Evolutionary conservation across 2,888 invertebrate genomes (phyloP).

Genomic region (Microctonus hyperodae): DNA sequence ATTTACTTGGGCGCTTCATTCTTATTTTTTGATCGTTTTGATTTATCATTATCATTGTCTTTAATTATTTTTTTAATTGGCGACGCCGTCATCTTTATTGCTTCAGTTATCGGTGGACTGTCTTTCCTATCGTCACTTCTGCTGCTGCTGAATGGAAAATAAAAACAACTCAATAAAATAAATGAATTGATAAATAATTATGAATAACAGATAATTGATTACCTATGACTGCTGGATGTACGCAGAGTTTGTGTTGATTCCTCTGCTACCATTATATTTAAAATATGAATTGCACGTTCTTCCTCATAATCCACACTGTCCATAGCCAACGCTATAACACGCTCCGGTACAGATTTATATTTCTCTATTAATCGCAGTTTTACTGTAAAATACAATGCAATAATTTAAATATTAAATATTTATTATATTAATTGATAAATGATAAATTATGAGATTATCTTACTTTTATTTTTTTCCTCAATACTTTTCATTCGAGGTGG

Average conservation of each 20-base stretch:
- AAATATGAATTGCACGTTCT: slow-evolving; percentile 79
- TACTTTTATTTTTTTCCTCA: slow-evolving; percentile 71
- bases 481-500: slow-evolving; percentile 72
- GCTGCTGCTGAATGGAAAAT: slow-evolving; percentile 44
- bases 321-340: slow-evolving; percentile 83
- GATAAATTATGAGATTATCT: not conserved
- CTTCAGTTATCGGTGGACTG: slow-evolving; percentile 58
- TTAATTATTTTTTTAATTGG: slow-evolving; percentile 56
- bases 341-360: slow-evolving; percentile 79
- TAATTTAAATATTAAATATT: not conserved
- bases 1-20: slow-evolving; percentile 62
- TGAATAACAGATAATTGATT: slow-evolving; percentile 13
- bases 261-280: slow-evolving; percentile 76
- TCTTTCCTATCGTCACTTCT: slow-evolving; percentile 58
- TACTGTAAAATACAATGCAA: slow-evolving; percentile 66
- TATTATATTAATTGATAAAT: not conserved
- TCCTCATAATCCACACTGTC: slow-evolving; percentile 90
- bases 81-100: slow-evolving; percentile 58
- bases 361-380: slow-evolving; percentile 74
- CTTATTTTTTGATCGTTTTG: slow-evolving; percentile 61
- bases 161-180: slow-evolving; percentile 3
- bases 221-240: slow-evolving; percentile 59
- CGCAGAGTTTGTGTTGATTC: slow-evolving; percentile 65
- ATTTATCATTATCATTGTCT: slow-evolving; percentile 56
- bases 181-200: slow-evolving; percentile 7